phyloP scores from a whole-genome alignment of 1,140 invertebrate genomes.

The Dysdera silvatica region DNA sequence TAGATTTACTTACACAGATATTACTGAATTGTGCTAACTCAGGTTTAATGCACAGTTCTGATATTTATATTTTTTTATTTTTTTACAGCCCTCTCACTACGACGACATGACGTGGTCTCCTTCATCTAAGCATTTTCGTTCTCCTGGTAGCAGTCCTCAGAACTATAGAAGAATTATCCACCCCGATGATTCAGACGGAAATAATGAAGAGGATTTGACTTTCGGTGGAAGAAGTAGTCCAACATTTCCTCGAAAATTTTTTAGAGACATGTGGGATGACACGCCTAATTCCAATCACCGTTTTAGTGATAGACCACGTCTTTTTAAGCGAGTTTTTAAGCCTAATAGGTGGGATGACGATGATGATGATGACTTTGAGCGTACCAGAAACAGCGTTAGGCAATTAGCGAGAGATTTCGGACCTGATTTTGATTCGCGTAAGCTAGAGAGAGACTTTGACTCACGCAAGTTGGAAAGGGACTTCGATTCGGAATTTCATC shows the following conservation, averaged over 20 bases:
- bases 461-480: conserved; percentile 16
- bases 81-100: conserved; percentile 18
- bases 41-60: too few species aligned
- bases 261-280: conserved; percentile 12
- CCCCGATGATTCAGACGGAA: neutral
- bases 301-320: conserved; percentile 9
- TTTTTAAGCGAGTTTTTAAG: conserved; percentile 23
- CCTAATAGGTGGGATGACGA: conserved; percentile 12
- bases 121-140: conserved; percentile 2
- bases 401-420: conserved; percentile 3
- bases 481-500: neutral
- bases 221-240: conserved; percentile 15
- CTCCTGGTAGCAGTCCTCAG: conserved; percentile 15
- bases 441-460: too few species aligned
- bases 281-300: conserved; percentile 2
- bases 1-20: too few species aligned
- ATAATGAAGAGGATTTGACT: conserved; percentile 8
- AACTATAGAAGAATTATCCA: conserved; percentile 7
- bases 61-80: neutral
- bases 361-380: conserved; percentile 3
- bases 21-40: too few species aligned
- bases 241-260: conserved; percentile 13
- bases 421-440: neutral
- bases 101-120: conserved; percentile 24
- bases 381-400: conserved; percentile 1